Base-by-base conservation (phyloP, 2,797 vertebrate species). In the Macropus fuliginosus region DNA sequence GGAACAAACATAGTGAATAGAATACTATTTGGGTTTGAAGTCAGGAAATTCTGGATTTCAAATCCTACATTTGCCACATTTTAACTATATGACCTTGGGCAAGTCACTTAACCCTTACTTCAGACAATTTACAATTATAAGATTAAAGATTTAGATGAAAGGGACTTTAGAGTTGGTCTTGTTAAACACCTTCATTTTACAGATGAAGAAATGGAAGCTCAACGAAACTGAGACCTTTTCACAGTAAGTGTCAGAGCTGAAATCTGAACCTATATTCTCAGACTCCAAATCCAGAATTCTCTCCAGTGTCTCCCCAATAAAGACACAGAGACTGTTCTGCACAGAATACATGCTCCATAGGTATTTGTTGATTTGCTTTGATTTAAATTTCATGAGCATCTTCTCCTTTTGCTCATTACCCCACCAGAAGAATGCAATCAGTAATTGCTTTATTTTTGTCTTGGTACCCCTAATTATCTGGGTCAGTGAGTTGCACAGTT, bases 11-110 rank as follows among this genome's bases (percentile, higher is more conserved):
- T 24, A 24, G 66, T 24, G 16, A 74, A 27, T 46, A 50, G 74
- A 50, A 3, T 46, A 81, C 21, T 6, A 55, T 55, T 55, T 56
- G 40, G 9, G 3, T 4, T 46, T 46, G 74, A 9, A 46, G 21
- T 87, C 40, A 87, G 40, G 21, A 8, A 50, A 87, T 46, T 18
- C 40, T 27, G 31, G 9, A 8, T 87, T 46, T 87, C 40, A 87
- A 27, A 50, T 50, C 10, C 24, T 50, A 24, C 24, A 11, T 87
- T 50, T 87, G 31, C 93, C 94, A 96, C 92, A 97, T 90, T 97
- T 97, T 97, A 95, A 92, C 90, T 92, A 95, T 96, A 96, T 98
- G 97, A 92, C 55, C 97, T 66, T 91, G 94, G 97, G 56, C 57
- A 97, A 98, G 96, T 56, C 21, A 87, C 74, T 50, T 74, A 50